Evolutionary conservation across 2,888 invertebrate species (phyloP).

Genomic region (Idaea straminata): DNA sequence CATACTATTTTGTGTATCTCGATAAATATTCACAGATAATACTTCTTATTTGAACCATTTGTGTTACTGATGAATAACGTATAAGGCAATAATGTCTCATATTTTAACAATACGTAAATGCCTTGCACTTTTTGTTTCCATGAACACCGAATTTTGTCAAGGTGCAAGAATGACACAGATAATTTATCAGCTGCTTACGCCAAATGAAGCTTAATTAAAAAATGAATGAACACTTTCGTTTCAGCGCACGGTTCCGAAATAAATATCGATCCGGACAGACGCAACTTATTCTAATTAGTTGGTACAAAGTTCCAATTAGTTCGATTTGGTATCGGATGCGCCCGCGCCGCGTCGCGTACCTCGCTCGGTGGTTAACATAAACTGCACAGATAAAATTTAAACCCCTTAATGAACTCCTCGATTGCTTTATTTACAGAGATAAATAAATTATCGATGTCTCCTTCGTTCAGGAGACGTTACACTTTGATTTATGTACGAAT

Average conservation of each 20-base stretch:
- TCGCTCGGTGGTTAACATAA: conserved; percentile 62
- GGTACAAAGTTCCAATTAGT: conserved; percentile 68
- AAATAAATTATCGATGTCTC: conserved; percentile 55
- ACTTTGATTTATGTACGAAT: conserved; percentile 35
- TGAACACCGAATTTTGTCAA: conserved; percentile 9
- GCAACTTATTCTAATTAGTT: conserved; percentile 70
- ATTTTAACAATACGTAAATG: conserved; percentile 23
- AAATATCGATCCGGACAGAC: conserved; percentile 41
- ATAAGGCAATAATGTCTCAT: conserved; percentile 17
- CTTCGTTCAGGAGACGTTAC: conserved; percentile 37
- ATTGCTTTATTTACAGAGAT: conserved; percentile 63
- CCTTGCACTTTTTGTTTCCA: conserved; percentile 16
- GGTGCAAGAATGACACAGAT: conserved; percentile 8
- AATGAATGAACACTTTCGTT: conserved; percentile 41
- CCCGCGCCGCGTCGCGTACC: conserved; percentile 34
- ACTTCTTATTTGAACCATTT: conserved; percentile 36
- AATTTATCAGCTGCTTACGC: conserved; percentile 22
- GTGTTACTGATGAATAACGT: conserved; percentile 32
- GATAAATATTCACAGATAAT: conserved; percentile 28
- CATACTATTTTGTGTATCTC: conserved; percentile 40
- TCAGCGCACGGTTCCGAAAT: conserved; percentile 40
- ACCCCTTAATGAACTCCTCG: conserved; percentile 63
- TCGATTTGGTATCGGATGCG: conserved; percentile 57
- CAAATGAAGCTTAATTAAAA: conserved; percentile 30
- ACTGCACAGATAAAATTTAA: conserved; percentile 71